These are phyloP conservation scores for Agrochola macilenta DNA, from an alignment of 2,888 invertebrate species.

Conservation along the genomic window DNA sequence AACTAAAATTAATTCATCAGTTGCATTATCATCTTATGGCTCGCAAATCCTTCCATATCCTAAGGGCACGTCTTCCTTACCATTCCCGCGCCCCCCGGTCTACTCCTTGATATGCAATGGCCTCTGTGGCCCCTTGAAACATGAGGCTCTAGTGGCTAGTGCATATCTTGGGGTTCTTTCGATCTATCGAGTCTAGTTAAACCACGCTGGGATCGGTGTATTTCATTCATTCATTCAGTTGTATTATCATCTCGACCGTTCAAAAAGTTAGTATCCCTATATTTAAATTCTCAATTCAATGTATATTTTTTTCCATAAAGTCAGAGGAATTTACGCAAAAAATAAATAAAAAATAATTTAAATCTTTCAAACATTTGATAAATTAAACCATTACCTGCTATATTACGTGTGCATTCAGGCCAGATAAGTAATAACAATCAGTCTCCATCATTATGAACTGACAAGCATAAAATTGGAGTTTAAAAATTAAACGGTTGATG, in stretches of 20 bases:
- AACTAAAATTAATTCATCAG: background rate
- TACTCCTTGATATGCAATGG: too few relatives aligned
- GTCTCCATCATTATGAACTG: conserved; percentile 65
- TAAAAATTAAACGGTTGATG: conserved; percentile 66
- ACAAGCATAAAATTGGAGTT: conserved; percentile 73
- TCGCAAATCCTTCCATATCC: too few relatives aligned
- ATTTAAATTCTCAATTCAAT: conserved; percentile 1
- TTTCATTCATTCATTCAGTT: too few relatives aligned
- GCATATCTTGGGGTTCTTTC: too few relatives aligned
- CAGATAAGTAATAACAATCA: conserved; percentile 60
- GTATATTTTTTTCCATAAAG: too few relatives aligned
- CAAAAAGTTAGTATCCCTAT: background rate
- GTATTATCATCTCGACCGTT: background rate
- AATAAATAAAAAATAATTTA: conserved; percentile 22
- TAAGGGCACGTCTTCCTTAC: too few relatives aligned
- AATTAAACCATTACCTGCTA: conserved; percentile 60
- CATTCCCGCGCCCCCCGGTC: too few relatives aligned
- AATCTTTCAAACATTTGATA: conserved; percentile 50
- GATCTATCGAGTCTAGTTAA: too few relatives aligned
- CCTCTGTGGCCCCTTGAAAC: too few relatives aligned
- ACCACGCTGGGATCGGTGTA: too few relatives aligned
- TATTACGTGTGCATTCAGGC: conserved; percentile 60
- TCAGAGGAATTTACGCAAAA: background rate
- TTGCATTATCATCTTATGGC: too few relatives aligned
- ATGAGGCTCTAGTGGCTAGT: too few relatives aligned